Evolutionary conservation across 2,888 invertebrate species (phyloP).

Genomic region (Synanthedon myopaeformis): DNA sequence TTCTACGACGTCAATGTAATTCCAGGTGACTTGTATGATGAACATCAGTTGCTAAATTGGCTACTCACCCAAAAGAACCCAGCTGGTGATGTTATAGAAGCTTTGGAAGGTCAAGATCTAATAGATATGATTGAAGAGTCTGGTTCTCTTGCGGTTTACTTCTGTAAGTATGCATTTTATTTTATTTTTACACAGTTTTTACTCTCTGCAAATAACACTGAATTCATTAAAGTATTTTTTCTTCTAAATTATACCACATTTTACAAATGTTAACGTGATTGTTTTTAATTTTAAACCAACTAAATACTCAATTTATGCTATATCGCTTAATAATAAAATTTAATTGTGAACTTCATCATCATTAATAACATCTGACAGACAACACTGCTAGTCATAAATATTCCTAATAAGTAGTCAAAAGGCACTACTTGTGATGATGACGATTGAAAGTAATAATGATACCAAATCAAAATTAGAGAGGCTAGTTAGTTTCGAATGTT

Average conservation of each 20-base stretch:
- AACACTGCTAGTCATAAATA: too few relatives aligned
- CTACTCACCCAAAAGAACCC: constrained; percentile 92
- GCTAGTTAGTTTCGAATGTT: too few relatives aligned
- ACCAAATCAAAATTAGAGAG: too few relatives aligned
- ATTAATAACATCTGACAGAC: too few relatives aligned
- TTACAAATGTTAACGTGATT: constrained; percentile 5
- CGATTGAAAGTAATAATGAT: too few relatives aligned
- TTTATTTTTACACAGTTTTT: constrained; percentile 1
- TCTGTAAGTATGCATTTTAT: constrained; percentile 78
- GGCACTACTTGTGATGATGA: too few relatives aligned
- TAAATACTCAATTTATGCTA: too few relatives aligned
- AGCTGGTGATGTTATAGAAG: constrained; percentile 90
- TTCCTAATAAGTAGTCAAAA: too few relatives aligned
- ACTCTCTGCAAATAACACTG: constrained; percentile 3
- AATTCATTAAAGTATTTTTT: background rate
- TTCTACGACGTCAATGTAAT: background rate
- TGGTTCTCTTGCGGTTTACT: constrained; percentile 88
- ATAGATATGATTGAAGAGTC: constrained; percentile 81
- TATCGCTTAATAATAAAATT: too few relatives aligned
- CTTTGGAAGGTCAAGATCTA: constrained; percentile 83
- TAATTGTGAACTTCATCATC: too few relatives aligned
- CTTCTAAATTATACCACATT: constrained; percentile 14
- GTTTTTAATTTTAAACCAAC: too few relatives aligned
- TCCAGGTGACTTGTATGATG: constrained; percentile 85
- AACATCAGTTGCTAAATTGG: constrained; percentile 91